Evolutionary conservation across 2,888 invertebrate genomes (phyloP).

Genomic region (Campoletis raptor): DNA sequence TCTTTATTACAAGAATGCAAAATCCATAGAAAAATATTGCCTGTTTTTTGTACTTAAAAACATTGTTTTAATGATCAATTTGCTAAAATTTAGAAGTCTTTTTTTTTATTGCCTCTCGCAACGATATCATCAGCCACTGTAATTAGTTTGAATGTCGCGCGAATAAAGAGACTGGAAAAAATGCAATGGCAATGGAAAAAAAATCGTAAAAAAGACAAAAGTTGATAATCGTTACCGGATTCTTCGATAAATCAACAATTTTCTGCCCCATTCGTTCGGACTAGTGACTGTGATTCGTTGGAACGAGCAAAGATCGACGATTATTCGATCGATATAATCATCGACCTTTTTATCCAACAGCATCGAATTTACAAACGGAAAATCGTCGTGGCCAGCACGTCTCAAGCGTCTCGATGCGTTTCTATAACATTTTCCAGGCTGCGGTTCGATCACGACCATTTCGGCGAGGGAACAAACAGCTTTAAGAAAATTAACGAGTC

Average conservation of each 20-base stretch:
- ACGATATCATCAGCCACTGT: background rate
- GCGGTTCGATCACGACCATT: slow-evolving; percentile 91
- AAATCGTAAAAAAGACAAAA: background rate
- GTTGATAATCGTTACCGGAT: background rate
- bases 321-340: slow-evolving; percentile 87
- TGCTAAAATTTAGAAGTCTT: background rate
- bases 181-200: background rate
- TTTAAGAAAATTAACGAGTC: slow-evolving; percentile 88
- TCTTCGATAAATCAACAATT: slow-evolving; percentile 88
- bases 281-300: slow-evolving; percentile 87
- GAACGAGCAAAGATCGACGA: slow-evolving; percentile 85
- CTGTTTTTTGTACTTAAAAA: background rate
- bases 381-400: slow-evolving; percentile 87
- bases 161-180: background rate
- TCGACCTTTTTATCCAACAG: slow-evolving; percentile 88
- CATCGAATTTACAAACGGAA: slow-evolving; percentile 87
- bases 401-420: slow-evolving; percentile 91
- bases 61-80: background rate
- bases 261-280: slow-evolving; percentile 90
- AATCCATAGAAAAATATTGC: background rate
- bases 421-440: slow-evolving; percentile 94
- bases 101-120: background rate
- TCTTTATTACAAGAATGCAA: background rate
- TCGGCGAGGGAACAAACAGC: slow-evolving; percentile 86
- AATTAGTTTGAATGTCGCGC: background rate